Evolutionary conservation across 2,113 vertebrate genomes (phyloP).

Genomic region (Halichoerus grypus): DNA sequence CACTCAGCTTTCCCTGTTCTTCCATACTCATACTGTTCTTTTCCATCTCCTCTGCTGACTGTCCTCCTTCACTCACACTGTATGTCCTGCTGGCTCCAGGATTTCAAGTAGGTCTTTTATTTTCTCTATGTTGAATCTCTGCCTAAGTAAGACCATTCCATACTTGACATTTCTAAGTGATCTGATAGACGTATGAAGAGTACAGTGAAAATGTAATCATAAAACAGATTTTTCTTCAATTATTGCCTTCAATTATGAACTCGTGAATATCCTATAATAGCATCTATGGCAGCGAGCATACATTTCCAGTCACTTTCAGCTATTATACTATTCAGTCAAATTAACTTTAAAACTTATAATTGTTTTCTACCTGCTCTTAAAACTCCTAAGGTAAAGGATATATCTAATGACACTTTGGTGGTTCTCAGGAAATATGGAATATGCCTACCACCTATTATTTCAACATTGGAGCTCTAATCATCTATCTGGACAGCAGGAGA

Average conservation of each 20-base stretch:
- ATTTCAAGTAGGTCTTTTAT: not conserved
- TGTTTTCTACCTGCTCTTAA: not conserved
- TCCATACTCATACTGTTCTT: not conserved
- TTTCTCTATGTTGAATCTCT: not conserved
- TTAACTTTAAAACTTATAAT: not conserved
- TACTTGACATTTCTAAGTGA: not conserved
- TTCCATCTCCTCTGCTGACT: not conserved
- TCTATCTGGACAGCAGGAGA: not conserved
- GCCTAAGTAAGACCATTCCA: not conserved
- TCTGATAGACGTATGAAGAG: not conserved
- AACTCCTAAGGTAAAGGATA: not conserved
- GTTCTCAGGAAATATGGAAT: not conserved
- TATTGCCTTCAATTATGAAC: not conserved
- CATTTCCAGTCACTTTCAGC: not conserved
- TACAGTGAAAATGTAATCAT: not conserved
- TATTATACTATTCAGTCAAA: not conserved
- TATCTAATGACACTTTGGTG: not conserved
- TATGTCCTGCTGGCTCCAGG: not conserved
- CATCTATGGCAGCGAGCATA: not conserved
- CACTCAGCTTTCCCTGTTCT: not conserved
- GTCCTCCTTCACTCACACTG: not conserved
- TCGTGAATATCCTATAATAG: not conserved
- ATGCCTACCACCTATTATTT: not conserved
- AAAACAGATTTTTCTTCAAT: not conserved
- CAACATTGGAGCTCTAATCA: not conserved